phyloP scores from a whole-genome alignment of 2,888 invertebrate species.

The Tricholauxania praeusta region DNA sequence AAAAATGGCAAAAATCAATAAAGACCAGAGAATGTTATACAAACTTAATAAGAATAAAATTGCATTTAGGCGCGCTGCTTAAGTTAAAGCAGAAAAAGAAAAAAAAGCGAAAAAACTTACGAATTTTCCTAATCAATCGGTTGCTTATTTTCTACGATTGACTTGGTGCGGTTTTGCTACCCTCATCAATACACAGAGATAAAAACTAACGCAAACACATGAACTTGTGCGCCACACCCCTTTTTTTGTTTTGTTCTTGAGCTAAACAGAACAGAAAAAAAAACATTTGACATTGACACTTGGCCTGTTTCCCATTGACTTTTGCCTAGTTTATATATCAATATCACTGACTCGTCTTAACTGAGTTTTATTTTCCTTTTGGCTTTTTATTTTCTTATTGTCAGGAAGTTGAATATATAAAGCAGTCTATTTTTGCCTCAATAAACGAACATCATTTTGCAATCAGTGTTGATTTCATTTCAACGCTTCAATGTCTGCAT shows the following conservation, averaged over 20 bases:
- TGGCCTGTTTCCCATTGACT: constrained; percentile 48
- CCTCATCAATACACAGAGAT: too few species aligned
- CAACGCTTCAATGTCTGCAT: too few species aligned
- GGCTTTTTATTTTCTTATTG: neutral
- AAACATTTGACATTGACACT: constrained; percentile 47
- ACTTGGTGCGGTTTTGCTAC: too few species aligned
- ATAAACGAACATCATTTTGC: constrained; percentile 49
- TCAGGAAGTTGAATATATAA: neutral
- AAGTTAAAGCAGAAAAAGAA: too few species aligned
- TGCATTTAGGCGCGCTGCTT: constrained; percentile 11
- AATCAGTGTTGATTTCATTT: constrained; percentile 36
- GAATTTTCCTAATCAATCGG: too few species aligned
- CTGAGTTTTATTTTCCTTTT: neutral
- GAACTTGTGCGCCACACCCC: too few species aligned
- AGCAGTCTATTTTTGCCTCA: constrained; percentile 13
- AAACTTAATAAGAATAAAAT: constrained; percentile 23
- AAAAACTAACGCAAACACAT: too few species aligned
- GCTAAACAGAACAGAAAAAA: too few species aligned
- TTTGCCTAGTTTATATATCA: constrained; percentile 28
- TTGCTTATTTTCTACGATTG: too few species aligned
- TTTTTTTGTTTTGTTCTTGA: too few species aligned
- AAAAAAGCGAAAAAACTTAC: neutral
- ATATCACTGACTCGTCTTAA: neutral
- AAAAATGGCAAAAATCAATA: constrained; percentile 15
- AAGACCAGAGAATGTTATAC: neutral